phyloP scores from a whole-genome alignment of 2,888 invertebrate genomes.

The Mesochorus sp. region DNA sequence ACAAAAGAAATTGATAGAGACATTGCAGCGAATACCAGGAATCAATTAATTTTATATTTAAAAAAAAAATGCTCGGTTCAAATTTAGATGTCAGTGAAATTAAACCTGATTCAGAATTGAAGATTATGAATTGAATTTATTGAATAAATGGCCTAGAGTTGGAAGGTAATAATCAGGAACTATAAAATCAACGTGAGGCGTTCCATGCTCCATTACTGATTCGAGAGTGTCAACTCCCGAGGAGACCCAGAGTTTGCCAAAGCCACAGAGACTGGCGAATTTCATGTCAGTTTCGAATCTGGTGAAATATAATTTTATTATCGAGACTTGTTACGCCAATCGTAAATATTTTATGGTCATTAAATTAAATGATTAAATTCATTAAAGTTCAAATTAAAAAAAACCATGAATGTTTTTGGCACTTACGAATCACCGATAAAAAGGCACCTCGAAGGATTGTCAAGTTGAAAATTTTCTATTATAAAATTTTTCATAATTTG shows the following conservation, averaged over 20 bases:
- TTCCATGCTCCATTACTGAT: not conserved
- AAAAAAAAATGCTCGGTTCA: not conserved
- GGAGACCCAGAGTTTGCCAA: constrained; percentile 72
- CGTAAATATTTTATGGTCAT: not conserved
- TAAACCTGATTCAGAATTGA: not conserved
- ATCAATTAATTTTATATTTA: not conserved
- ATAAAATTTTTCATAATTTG: constrained; percentile 76
- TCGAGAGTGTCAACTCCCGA: constrained; percentile 68
- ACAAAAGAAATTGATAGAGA: too few relatives aligned
- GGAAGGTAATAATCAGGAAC: constrained; percentile 71
- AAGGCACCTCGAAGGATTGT: constrained; percentile 70
- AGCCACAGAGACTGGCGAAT: constrained; percentile 73
- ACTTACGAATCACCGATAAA: constrained; percentile 79
- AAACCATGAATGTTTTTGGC: not conserved
- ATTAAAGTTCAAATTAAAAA: not conserved
- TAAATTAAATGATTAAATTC: not conserved
- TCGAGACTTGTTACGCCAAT: not conserved
- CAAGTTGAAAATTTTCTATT: constrained; percentile 70
- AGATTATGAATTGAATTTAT: constrained; percentile 19
- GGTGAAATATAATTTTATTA: constrained; percentile 41
- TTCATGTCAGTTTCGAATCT: constrained; percentile 75
- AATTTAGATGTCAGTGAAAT: not conserved
- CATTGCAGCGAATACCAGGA: too few relatives aligned
- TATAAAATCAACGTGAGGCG: not conserved
- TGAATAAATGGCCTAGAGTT: constrained; percentile 60